Evolutionary conservation across 2,113 vertebrate genomes (phyloP), one percentile per base, ranked within the genome.

Genomic region (Festucalex cinctus): DNA sequence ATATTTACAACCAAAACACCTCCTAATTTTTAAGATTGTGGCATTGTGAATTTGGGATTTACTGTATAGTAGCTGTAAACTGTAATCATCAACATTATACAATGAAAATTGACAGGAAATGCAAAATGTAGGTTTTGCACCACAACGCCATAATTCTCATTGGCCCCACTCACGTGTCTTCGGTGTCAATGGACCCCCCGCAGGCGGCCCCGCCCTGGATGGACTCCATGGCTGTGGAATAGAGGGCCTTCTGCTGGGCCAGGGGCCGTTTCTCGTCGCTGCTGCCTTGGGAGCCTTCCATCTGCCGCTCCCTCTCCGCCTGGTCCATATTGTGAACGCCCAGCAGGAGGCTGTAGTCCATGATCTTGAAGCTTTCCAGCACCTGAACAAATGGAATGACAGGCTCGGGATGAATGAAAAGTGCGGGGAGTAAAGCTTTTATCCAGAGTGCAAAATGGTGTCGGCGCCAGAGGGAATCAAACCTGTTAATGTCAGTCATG

Each of bases 341-440:
- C 13, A 99, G 91, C 80, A 99, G 91, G 65, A 99, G 91, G 82
- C 97, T 98, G 91, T 99, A 99, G 91, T 99, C 97, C 97, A 99
- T 99, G 87, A 98, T 99, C 91, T 99, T 98, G 84, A 99, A 99
- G 79, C 97, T 99, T 85, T 99, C 97, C 79, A 99, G 87, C 56
- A 99, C 97, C 97, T 99, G 84, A 72, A 24, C 58, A 28, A 10
- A 22, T 3, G 6, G n/a, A 28, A 71, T 53, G 61, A 66, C 62
- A 26, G 58, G 65, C 24, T 16, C 0, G 36, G 0, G 56, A 74
- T 0, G 6, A 2, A 17, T 48, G 39, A 61, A 74, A 32, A 1
- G 6, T 58, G 39, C 0, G 0, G 17, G 12, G 1, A 19, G 6
- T 26, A 63, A 51, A 57, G 71, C 63, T 5, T 76, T 72, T 59